A percentile compares a stretch with the other conserved stretches of the same genome.
Conservation (phyloP, 2,797 vertebrate species). For the Cyclura pinguis region DNA sequence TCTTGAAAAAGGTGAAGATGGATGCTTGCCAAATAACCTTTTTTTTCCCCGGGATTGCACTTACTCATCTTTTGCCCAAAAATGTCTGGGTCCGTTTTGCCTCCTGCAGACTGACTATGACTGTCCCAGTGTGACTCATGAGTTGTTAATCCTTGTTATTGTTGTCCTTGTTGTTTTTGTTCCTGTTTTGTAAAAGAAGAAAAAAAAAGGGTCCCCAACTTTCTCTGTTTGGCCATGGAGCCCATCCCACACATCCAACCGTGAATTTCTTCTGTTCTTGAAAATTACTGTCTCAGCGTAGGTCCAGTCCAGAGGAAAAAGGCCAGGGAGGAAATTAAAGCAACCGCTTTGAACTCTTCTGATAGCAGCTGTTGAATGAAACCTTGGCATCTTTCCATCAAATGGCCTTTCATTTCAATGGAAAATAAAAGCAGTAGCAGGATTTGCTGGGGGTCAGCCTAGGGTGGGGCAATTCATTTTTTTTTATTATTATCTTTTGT, state of each 20-base stretch:
- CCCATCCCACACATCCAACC: neutral
- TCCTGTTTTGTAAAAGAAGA: too few relatives aligned
- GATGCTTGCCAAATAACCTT: neutral
- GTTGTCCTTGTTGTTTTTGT: too few relatives aligned
- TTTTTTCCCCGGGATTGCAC: too few relatives aligned
- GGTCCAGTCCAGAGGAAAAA: neutral
- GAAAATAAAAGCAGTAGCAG: neutral
- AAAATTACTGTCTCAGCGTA: neutral
- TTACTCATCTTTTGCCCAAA: neutral
- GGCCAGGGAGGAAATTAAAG: constrained; percentile 27
- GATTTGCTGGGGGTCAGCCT: neutral
- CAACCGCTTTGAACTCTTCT: constrained; percentile 5
- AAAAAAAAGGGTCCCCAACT: neutral
- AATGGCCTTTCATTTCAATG: neutral
- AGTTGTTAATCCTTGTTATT: neutral
- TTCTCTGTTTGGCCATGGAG: neutral
- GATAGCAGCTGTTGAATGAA: constrained; percentile 5
- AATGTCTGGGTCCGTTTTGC: neutral
- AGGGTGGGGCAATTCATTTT: neutral
- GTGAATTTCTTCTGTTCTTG: neutral
- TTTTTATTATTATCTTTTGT: too few relatives aligned
- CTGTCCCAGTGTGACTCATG: neutral
- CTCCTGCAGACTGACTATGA: neutral
- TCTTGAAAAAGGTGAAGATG: neutral
- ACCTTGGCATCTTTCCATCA: neutral